phyloP scores from a whole-genome alignment of 2,888 invertebrate genomes.

The Callyntrura sp. region DNA sequence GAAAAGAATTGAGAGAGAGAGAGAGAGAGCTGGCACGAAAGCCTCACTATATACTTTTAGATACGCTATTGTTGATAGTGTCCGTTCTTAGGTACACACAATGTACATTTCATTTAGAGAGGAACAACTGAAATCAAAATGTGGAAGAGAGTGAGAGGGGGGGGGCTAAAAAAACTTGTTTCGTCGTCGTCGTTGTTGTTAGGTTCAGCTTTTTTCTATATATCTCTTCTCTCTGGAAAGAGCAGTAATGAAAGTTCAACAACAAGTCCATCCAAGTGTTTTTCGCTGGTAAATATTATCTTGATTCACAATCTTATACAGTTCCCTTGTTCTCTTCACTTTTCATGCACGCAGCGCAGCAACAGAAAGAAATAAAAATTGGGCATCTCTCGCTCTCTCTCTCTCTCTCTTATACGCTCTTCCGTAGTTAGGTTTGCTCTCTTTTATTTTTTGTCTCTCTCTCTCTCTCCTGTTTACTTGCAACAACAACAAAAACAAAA shows the following conservation, averaged over 20 bases:
- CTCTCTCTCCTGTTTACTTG: slow-evolving; percentile 1
- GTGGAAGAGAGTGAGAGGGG: not conserved
- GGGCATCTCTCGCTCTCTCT: slow-evolving; percentile 10
- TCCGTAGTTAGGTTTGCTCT: not conserved
- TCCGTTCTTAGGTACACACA: not conserved
- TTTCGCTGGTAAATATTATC: slow-evolving; percentile 43
- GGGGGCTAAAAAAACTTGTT: slow-evolving; percentile 73
- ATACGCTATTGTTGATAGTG: not conserved
- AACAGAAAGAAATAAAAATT: no score
- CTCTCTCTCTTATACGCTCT: not conserved
- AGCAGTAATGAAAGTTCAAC: slow-evolving; percentile 55
- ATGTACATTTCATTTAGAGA: slow-evolving; percentile 9
- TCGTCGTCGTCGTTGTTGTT: slow-evolving; percentile 61
- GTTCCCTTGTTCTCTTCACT: slow-evolving; percentile 35
- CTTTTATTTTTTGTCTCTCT: slow-evolving; percentile 26
- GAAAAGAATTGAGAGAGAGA: slow-evolving; percentile 11
- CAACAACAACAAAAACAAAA: not conserved
- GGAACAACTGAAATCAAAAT: slow-evolving; percentile 50
- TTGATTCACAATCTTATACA: slow-evolving; percentile 53
- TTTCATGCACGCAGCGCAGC: not conserved
- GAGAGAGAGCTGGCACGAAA: no score
- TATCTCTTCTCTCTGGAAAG: slow-evolving; percentile 46
- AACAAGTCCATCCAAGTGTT: slow-evolving; percentile 52
- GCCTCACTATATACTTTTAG: no score
- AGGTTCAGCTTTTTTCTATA: slow-evolving; percentile 12